Evolutionary conservation across 2,888 invertebrate species (phyloP), one percentile per base, ranked within the genome.

Genomic region (Neoascia interrupta): DNA sequence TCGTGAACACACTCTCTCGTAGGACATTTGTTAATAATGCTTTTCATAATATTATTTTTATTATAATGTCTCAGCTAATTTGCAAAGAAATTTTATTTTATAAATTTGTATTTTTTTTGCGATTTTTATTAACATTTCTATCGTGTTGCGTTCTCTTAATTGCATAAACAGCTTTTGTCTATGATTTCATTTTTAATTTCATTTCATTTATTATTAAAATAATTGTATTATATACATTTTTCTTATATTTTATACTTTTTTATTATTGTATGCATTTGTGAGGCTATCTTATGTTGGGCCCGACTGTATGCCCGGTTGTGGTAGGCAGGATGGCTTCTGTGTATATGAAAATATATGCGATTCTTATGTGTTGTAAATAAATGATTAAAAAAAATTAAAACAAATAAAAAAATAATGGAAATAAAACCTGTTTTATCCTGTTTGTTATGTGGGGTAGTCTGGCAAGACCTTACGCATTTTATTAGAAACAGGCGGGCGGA

Each of bases 131-230:
- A n/a, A n/a, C n/a, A n/a, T n/a, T n/a, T n/a, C n/a, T n/a, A n/a
- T n/a, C n/a, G n/a, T 61, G 39, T 68, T 47, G 47, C n/a, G n/a
- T 69, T 43, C 15, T 72, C 13, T 49, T 26, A 34, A 26, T 49
- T 34, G 31, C 45, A 51, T 72, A 60, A 72, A 61, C 68, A 72
- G 75, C 81, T 82, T 73, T 69, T 69, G 56, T 81, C 75, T 64
- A 80, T 75, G 81, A 81, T 75, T 80, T 80, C 82, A 81, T 64
- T n/a, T n/a, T 15, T 18, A 63, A 47, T 58, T 63, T 73, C 69
- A 49, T 82, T 81, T 74, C 68, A 75, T 81, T n/a, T 85, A 85
- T 83, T 86, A 85, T 86, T 86, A 85, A n/a, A 85, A 85, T 75
- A 64, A 76, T 79, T 81, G 74, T 81, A 76, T 75, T 81, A 74